phyloP scores from a whole-genome alignment of 2,113 vertebrate genomes.

The Martes martes region DNA sequence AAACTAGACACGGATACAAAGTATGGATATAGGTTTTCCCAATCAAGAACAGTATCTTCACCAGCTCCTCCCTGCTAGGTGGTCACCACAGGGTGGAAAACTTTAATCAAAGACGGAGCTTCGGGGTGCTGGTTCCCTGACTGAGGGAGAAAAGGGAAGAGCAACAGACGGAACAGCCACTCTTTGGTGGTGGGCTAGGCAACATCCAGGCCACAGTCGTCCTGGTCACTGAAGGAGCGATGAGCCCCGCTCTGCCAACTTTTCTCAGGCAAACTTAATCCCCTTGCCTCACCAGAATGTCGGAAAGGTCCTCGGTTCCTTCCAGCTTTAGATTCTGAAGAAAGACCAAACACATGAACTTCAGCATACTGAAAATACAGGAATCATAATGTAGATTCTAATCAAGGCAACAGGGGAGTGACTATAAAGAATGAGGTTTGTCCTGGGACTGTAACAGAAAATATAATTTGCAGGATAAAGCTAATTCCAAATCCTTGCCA shows the following conservation, averaged over 20 bases:
- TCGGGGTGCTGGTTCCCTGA: background rate
- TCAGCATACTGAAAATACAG: background rate
- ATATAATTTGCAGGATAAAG: background rate
- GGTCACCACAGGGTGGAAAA: background rate
- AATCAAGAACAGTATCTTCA: background rate
- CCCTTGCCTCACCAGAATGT: constrained; percentile 78
- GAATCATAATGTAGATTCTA: background rate
- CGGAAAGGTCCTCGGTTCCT: constrained; percentile 80
- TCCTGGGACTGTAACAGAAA: background rate
- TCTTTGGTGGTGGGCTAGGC: rapidly evolving
- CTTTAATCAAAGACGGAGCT: background rate
- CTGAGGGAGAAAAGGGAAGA: background rate
- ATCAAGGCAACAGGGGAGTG: background rate
- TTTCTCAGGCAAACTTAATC: background rate
- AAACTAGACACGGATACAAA: background rate
- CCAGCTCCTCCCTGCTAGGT: background rate
- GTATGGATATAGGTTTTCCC: background rate
- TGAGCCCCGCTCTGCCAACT: rapidly evolving
- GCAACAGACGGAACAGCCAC: background rate
- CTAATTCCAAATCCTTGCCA: background rate
- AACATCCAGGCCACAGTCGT: too few relatives aligned
- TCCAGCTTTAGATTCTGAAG: constrained; percentile 83
- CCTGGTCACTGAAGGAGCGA: background rate
- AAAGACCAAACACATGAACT: background rate
- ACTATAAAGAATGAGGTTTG: background rate